Conservation (phyloP, 2,888 invertebrate species). For the Exephanes ischioxanthus region DNA sequence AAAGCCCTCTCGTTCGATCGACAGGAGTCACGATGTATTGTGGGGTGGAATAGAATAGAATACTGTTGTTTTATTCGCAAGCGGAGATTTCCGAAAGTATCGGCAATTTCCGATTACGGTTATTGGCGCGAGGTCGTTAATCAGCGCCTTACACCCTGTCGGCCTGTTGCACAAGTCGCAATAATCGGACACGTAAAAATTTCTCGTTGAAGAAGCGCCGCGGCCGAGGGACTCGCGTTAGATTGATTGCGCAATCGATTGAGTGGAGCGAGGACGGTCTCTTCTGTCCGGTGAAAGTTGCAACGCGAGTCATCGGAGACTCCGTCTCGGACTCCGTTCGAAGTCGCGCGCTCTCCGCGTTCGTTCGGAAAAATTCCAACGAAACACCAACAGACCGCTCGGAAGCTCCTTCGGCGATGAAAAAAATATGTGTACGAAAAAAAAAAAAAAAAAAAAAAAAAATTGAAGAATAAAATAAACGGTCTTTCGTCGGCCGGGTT, state of each 20-base stretch:
- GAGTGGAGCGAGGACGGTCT: conserved; percentile 64
- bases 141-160: not conserved
- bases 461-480: conserved; percentile 20
- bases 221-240: not conserved
- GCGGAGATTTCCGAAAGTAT: not conserved
- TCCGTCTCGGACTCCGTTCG: conserved; percentile 2
- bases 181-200: conserved; percentile 11
- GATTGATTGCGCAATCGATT: conserved; percentile 68
- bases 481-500: not conserved
- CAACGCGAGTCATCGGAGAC: conserved; percentile 29
- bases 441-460: not conserved
- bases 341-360: not conserved
- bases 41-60: too few species aligned
- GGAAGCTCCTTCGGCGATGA: not conserved
- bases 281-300: conserved; percentile 67
- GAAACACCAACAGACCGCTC: not conserved
- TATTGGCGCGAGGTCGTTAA: not conserved
- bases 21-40: not conserved
- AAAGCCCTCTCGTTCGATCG: not conserved
- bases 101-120: not conserved
- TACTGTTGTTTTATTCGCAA: too few species aligned
- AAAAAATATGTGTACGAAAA: not conserved
- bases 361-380: not conserved
- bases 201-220: conserved; percentile 4
- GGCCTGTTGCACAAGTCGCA: not conserved